Evolutionary conservation across 2,797 vertebrate species (phyloP), one percentile per base, ranked within the genome.

Genomic region (Pseudochromis fuscus): DNA sequence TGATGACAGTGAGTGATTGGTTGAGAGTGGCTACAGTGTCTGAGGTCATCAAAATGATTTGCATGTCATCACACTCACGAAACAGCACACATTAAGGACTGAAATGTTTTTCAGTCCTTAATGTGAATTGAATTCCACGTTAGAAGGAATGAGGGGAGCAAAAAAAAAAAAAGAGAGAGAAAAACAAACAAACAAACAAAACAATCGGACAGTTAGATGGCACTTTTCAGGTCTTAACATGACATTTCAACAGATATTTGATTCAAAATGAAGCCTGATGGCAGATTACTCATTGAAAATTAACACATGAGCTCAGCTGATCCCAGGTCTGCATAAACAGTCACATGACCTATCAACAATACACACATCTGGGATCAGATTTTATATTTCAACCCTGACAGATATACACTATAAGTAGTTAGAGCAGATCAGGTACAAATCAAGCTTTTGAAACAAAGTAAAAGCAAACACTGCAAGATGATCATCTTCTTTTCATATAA

Each of bases 401-500:
- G 62, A 77, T 87, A 81, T 63, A 78, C 72, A 82, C 75, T 63
- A 65, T 57, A 81, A 81, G 65, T 81, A 73, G 58, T 77, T 77
- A 86, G 58, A 83, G 84, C 82, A 83, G 72, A 86, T 91, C 71
- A 74, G 79, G 76, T 89, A 94, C 69, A 94, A 95, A 95, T 94
- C 92, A 94, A 93, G 95, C 95, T 90, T 93, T 87, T 94, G 42
- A 83, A 81, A 77, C 48, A 86, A 77, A 76, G 25, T 70, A 86
- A 89, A 94, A 94, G 91, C 83, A 93, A 87, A 94, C 79, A 93
- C 90, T 90, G 85, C 85, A 91, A 95, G 81, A 94, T 79, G 65
- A 88, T 92, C 84, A 92, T 89, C 87, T 87, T 83, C 90, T 92
- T 91, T 91, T 93, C 77, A 94, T 94, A 92, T 94, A 94, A 89